Conservation (phyloP, 2,888 invertebrate genomes). For the Tromatobia lineatoria region DNA sequence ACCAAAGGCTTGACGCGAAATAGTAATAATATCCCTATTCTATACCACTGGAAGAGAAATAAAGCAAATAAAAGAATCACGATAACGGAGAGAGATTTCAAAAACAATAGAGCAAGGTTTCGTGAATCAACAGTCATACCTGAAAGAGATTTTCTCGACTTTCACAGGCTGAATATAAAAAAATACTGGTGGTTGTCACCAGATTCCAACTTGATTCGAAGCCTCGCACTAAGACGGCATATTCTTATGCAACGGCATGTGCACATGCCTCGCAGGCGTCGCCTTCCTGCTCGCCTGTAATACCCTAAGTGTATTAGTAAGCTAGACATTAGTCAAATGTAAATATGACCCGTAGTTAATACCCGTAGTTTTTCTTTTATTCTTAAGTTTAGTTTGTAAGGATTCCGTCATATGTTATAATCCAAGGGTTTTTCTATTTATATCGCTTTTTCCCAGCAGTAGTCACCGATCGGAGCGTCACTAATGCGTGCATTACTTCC, state of each 20-base stretch:
- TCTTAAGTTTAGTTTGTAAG: too few species aligned
- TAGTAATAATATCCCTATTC: not conserved
- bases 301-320: not conserved
- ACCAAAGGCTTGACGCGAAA: slow-evolving; percentile 20
- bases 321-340: too few species aligned
- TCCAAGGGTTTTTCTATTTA: too few species aligned
- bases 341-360: too few species aligned
- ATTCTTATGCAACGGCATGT: not conserved
- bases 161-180: not conserved
- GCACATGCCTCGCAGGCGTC: not conserved
- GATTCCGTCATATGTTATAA: too few species aligned
- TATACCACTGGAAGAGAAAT: slow-evolving; percentile 29
- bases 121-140: not conserved
- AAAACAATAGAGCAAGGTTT: not conserved
- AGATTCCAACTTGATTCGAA: not conserved
- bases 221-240: not conserved
- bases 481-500: too few species aligned
- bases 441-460: too few species aligned
- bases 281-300: not conserved
- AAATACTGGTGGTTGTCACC: slow-evolving; percentile 9
- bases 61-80: slow-evolving; percentile 1
- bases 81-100: not conserved
- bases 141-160: not conserved
- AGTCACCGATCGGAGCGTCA: too few species aligned
- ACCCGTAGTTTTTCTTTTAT: too few species aligned